Evolutionary conservation across 2,888 invertebrate species (phyloP), one percentile per base, ranked within the genome.

Genomic region (Anaspis maculata): DNA sequence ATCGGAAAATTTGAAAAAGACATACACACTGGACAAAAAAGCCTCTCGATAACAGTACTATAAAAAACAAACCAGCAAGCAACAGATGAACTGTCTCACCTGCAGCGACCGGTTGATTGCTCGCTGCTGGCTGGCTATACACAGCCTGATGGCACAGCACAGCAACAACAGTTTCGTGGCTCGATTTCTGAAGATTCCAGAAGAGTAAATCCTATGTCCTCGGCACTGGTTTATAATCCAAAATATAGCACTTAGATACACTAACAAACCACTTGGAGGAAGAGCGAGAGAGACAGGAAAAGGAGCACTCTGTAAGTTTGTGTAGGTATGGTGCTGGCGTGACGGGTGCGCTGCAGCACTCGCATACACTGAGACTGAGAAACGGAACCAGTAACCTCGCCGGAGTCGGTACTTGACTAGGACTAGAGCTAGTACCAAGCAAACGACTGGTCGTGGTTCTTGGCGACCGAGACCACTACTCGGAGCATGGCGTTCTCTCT

Each of bases 81-180:
- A n/a, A n/a, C n/a, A 47, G 46, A 44, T 48, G 44, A 49, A 45
- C 43, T 39, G 44, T 46, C 56, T 56, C 56, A 56, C 56, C 56
- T 56, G 55, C 42, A 49, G 45, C 52, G 52, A 56, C 54, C 54
- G 52, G 52, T 49, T 44, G 47, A 44, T 41, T 35, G 48, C 39
- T 45, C 37, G 37, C 35, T n/a, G 33, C 34, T 43, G 35, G 32
- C 30, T 30, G 21, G 21, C 21, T 30, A 22, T 19, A n/a, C 12
- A 13, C 9, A 25, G 12, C 21, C 14, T n/a, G n/a, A n/a, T n/a
- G 22, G 14, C 22, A 22, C 19, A 30, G 21, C 14, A 14, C 30
- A 30, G 13, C 30, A n/a, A n/a, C 22, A 30, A 22, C 22, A 22
- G 11, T 22, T 22, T n/a, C n/a, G n/a, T n/a, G n/a, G n/a, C n/a